Evolutionary conservation across 2,888 invertebrate genomes (phyloP), one percentile per base, ranked within the genome.

Genomic region (Lasioglossum zephyrum): DNA sequence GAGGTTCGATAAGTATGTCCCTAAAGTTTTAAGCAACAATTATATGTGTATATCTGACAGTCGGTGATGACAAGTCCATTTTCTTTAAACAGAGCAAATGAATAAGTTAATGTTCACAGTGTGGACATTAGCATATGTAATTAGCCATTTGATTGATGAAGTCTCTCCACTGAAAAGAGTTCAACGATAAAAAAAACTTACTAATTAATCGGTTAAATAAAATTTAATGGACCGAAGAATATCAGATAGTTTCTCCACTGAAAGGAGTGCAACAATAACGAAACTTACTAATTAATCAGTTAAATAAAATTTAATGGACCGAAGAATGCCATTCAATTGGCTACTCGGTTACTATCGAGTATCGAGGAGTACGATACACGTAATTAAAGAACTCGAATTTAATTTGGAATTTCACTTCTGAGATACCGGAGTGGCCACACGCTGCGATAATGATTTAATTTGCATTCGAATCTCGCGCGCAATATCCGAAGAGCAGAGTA

Each of bases 381-480:
- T 18, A 31, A 31, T 63, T 31, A 36, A 63, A 31, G 63, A 31
- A 31, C 31, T 31, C 2, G 18, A 16, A 31, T 36, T 36, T 63
- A 63, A 63, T 63, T 31, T 6, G 63, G 26, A 63, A 18, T 18
- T 63, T 26, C 63, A 63, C 36, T 63, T 63, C 63, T 5, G 31
- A 63, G 18, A 18, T 26, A 63, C 57, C 57, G 63, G 31, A 16
- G 63, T 31, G 31, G 6, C 18, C 63, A 8, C 63, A 63, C 18
- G 63, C 63, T 63, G 63, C 63, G 63, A 63, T 36, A 18, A 16
- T 63, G 63, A 63, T 63, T 63, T 31, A 31, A 63, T 63, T 63
- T 63, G 16, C 63, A 63, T 26, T 63, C 63, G 63, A 31, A 63
- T 63, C 36, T 39, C 18, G 36, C 66, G 36, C 36, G 73, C 11